phyloP scores from a whole-genome alignment of 2,888 invertebrate species.

The Strigamia transsilvanica region DNA sequence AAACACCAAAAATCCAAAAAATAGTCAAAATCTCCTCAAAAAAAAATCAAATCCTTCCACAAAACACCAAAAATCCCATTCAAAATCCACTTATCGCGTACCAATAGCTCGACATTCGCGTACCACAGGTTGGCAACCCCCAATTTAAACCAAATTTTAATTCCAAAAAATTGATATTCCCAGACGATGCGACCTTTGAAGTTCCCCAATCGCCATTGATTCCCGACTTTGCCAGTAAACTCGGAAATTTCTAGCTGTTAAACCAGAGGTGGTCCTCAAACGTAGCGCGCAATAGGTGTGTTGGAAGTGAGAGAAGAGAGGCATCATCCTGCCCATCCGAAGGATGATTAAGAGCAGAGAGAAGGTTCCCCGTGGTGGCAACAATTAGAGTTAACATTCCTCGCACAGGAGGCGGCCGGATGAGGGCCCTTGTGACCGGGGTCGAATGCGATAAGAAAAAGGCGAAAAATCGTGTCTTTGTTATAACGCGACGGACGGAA shows the following conservation, averaged over 20 bases:
- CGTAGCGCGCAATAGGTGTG: background rate
- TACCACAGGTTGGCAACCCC: no score
- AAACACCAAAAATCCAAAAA: no score
- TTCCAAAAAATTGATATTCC: no score
- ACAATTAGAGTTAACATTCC: slow-evolving; percentile 29
- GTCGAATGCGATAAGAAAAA: slow-evolving; percentile 27
- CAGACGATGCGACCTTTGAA: no score
- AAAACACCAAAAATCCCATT: no score
- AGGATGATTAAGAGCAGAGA: slow-evolving; percentile 34
- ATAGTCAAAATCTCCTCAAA: no score
- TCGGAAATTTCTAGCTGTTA: background rate
- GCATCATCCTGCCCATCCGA: slow-evolving; percentile 27
- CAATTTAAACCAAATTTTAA: no score
- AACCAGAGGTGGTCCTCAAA: slow-evolving; percentile 6
- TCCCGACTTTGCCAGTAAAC: background rate
- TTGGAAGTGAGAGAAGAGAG: slow-evolving; percentile 18
- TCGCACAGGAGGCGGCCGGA: slow-evolving; percentile 20
- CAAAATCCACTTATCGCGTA: no score
- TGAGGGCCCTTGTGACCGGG: slow-evolving; percentile 10
- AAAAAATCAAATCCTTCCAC: no score
- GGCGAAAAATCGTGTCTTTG: background rate
- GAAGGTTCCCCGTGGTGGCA: slow-evolving; percentile 25
- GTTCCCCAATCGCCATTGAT: background rate
- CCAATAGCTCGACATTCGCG: no score
- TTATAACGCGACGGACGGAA: background rate